Evolutionary conservation across 2,797 vertebrate genomes (phyloP).

Genomic region (Phalanger gymnotis): DNA sequence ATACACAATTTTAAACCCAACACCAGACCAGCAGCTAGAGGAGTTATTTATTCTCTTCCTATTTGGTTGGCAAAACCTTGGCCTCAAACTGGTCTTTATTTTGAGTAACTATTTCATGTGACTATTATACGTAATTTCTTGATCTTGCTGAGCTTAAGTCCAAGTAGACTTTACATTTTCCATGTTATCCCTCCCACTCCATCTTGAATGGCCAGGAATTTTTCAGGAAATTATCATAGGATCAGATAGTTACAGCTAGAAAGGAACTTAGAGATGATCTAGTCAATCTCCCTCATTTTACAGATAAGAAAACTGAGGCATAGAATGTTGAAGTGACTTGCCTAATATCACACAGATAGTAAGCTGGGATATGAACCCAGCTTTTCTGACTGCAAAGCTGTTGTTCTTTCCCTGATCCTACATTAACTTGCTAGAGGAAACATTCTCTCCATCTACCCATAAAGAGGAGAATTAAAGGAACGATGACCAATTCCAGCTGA

Average conservation of each 20-base stretch:
- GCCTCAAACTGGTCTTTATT: background rate
- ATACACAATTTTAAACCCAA: constrained; percentile 28
- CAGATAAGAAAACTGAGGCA: background rate
- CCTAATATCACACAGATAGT: background rate
- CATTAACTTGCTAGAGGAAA: background rate
- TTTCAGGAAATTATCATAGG: constrained; percentile 45
- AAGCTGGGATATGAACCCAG: background rate
- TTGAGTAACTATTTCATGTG: constrained; percentile 8
- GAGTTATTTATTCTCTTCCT: background rate
- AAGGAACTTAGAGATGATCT: background rate
- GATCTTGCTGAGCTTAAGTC: background rate
- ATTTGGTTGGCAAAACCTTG: background rate
- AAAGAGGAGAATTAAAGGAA: constrained; percentile 24
- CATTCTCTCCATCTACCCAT: constrained; percentile 17
- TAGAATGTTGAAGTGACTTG: background rate
- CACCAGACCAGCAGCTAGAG: constrained; percentile 10
- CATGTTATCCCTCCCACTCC: constrained; percentile 15
- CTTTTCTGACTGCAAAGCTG: background rate
- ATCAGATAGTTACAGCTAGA: background rate
- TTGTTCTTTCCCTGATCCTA: background rate
- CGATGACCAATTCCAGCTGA: constrained; percentile 12
- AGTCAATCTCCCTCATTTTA: background rate
- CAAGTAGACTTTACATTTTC: constrained; percentile 1
- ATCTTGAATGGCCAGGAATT: background rate
- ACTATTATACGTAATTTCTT: constrained; percentile 1